Evolutionary conservation across 1,140 invertebrate species (phyloP).

Genomic region (Trichomalopsis sarcophagae): DNA sequence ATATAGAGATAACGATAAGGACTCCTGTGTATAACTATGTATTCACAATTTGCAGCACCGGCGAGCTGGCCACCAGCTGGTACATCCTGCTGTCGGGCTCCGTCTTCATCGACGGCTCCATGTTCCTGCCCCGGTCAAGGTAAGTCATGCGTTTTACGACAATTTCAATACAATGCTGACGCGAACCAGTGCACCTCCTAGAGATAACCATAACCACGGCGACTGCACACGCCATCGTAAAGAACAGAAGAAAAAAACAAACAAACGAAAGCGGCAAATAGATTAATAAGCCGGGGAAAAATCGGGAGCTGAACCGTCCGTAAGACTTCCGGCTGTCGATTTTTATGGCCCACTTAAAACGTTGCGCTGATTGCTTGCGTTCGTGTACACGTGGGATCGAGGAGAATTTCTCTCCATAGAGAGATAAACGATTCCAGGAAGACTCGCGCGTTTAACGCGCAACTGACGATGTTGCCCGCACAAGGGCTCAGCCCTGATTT

Average conservation of each 20-base stretch:
- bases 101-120: conserved; percentile 92
- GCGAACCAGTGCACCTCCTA: background rate
- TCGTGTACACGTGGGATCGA: no score
- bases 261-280: no score
- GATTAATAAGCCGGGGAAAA: no score
- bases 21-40: background rate
- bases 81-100: conserved; percentile 90
- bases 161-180: conserved; percentile 23
- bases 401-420: background rate
- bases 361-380: no score
- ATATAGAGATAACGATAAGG: background rate
- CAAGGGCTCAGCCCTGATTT: background rate
- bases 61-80: conserved; percentile 88
- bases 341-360: no score
- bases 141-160: conserved; percentile 71
- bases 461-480: background rate
- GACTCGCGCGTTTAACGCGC: no score
- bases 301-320: no score
- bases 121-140: conserved; percentile 90
- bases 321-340: no score
- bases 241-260: no score
- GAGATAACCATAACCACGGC: background rate
- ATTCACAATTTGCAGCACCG: conserved; percentile 79
- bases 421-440: background rate
- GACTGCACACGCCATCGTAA: no score